phyloP scores from a whole-genome alignment of 1,140 invertebrate genomes.

The Tetranychus cinnabarinus region DNA sequence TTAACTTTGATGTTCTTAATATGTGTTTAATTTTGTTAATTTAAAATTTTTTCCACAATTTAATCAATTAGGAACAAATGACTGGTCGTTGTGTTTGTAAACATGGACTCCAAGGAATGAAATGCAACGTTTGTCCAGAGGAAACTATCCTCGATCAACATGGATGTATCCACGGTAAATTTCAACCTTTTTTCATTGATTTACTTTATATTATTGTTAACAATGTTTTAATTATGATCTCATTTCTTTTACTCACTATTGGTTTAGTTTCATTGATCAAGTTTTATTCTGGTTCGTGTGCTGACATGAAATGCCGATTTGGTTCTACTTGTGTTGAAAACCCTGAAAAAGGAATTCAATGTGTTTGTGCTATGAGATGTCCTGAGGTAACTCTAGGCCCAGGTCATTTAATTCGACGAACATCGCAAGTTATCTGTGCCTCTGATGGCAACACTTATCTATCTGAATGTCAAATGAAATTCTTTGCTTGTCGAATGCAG shows the following conservation, averaged over 20 bases:
- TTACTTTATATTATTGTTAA: not conserved
- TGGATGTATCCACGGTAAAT: slow-evolving; percentile 47
- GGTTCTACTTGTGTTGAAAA: not conserved
- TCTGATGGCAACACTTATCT: slow-evolving; percentile 39
- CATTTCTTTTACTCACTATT: slow-evolving; percentile 38
- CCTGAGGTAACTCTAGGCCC: not conserved
- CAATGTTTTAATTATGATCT: slow-evolving; percentile 38
- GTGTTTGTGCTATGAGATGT: not conserved
- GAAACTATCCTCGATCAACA: slow-evolving; percentile 43
- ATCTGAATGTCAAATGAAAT: slow-evolving; percentile 38
- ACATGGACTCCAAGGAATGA: slow-evolving; percentile 41
- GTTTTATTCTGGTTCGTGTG: not conserved
- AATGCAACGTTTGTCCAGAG: slow-evolving; percentile 54
- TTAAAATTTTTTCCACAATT: too few relatives aligned
- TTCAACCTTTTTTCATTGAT: slow-evolving; percentile 21
- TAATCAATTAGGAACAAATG: slow-evolving; percentile 36
- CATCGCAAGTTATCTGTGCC: slow-evolving; percentile 25
- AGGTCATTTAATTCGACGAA: slow-evolving; percentile 19
- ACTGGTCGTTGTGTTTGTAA: slow-evolving; percentile 39
- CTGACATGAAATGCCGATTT: not conserved
- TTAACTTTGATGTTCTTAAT: not conserved
- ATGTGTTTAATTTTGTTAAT: too few relatives aligned
- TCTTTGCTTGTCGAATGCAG: slow-evolving; percentile 41
- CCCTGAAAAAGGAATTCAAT: not conserved
- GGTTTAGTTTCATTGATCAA: slow-evolving; percentile 29